These are phyloP conservation scores for Mormyrus lacerda DNA, from an alignment of 2,113 vertebrate genomes.

Conservation along the genomic window DNA sequence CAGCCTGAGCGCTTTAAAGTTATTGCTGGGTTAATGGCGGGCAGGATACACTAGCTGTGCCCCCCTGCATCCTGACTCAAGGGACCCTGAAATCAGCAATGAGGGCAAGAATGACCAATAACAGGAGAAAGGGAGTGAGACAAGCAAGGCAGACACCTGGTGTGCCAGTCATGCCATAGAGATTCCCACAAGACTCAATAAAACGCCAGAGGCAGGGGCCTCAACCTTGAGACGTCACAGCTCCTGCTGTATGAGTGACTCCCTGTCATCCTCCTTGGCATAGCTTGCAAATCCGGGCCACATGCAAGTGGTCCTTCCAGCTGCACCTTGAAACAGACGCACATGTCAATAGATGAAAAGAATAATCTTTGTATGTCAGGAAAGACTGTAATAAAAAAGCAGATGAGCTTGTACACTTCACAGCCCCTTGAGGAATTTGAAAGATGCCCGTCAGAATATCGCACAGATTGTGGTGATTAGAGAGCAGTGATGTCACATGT, in stretches of 20 bases:
- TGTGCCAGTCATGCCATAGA: neutral
- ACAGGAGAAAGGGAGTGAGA: neutral
- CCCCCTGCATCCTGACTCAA: neutral
- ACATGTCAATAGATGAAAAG: neutral
- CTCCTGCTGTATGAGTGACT: neutral
- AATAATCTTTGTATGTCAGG: neutral
- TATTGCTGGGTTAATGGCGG: neutral
- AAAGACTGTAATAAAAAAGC: neutral
- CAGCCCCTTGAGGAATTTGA: neutral
- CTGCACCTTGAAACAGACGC: neutral
- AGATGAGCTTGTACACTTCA: neutral
- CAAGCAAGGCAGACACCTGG: neutral
- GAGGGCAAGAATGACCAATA: neutral
- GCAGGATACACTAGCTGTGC: neutral
- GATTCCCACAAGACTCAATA: neutral
- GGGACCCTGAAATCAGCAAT: neutral
- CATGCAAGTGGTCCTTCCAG: neutral
- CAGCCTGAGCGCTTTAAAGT: neutral
- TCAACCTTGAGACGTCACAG: neutral
- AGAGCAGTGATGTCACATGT: neutral
- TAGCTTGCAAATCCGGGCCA: neutral
- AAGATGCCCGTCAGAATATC: neutral
- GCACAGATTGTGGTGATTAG: neutral
- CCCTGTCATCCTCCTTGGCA: neutral
- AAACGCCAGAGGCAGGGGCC: neutral